Conservation (phyloP, 30 jellyfish, hydroid and myxozoan genomes). For the Sanderia malayensis region DNA sequence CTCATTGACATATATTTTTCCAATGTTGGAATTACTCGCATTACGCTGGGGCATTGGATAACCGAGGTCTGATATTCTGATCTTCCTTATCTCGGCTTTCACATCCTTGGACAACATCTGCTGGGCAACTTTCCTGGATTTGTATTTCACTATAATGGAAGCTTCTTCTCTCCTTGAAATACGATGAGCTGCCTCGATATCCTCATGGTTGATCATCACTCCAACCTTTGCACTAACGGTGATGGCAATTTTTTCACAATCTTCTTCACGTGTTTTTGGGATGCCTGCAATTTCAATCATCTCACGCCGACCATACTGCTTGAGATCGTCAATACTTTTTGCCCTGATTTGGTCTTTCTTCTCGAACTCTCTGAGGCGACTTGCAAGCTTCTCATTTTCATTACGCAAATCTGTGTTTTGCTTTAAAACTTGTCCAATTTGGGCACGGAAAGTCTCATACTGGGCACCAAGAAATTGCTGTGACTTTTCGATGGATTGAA, state of each 20-base stretch:
- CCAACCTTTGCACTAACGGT: neutral
- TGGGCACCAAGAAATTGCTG: neutral
- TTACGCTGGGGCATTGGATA: neutral
- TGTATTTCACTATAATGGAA: conserved; percentile 1
- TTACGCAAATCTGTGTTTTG: neutral
- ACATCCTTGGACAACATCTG: neutral
- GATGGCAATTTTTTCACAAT: neutral
- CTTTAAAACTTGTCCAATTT: neutral
- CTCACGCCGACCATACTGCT: conserved; percentile 3
- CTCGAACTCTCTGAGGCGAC: neutral
- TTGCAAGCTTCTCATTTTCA: neutral
- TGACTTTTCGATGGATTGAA: neutral
- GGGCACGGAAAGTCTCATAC: neutral
- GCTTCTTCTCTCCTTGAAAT: neutral
- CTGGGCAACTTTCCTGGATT: neutral
- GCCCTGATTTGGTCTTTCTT: neutral
- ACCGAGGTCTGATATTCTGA: neutral
- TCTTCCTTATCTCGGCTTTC: neutral
- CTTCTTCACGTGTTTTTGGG: neutral
- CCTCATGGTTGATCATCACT: neutral
- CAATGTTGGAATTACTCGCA: neutral
- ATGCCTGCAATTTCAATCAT: conserved; percentile 2
- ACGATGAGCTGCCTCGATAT: conserved; percentile 9
- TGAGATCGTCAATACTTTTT: neutral
- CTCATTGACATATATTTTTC: neutral